Evolutionary conservation across 2,113 vertebrate genomes (phyloP).

Genomic region (Eulemur macaco): DNA sequence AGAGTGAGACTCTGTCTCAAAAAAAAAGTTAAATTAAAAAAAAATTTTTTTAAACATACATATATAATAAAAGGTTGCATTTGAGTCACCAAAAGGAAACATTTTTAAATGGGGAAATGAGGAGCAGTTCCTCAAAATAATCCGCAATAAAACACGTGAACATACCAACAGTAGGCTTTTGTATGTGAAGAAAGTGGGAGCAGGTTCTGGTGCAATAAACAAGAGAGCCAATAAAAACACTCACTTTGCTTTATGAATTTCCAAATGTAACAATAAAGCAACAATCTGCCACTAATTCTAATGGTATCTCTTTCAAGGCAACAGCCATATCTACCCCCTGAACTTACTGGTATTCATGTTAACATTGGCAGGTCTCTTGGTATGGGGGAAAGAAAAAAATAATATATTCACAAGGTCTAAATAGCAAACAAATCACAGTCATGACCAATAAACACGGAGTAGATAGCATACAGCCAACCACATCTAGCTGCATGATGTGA

Average conservation of each 20-base stretch:
- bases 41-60: too few species aligned
- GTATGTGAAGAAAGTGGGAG: not conserved
- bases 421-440: not conserved
- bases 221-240: not conserved
- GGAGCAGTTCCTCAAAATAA: not conserved
- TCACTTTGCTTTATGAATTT: not conserved
- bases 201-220: not conserved
- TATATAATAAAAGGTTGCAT: not conserved
- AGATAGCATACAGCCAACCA: not conserved
- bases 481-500: not conserved
- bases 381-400: not conserved
- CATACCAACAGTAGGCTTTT: not conserved
- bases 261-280: slow-evolving; percentile 15
- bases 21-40: too few species aligned
- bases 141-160: not conserved
- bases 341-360: not conserved
- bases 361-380: not conserved
- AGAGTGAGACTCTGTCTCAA: too few species aligned
- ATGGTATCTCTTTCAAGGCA: not conserved
- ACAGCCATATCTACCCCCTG: not conserved
- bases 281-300: not conserved
- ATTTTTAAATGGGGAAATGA: not conserved
- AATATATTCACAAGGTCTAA: not conserved
- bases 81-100: not conserved
- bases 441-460: not conserved